Evolutionary conservation across 2,113 vertebrate species (phyloP).

Genomic region (Nannospalax galili): DNA sequence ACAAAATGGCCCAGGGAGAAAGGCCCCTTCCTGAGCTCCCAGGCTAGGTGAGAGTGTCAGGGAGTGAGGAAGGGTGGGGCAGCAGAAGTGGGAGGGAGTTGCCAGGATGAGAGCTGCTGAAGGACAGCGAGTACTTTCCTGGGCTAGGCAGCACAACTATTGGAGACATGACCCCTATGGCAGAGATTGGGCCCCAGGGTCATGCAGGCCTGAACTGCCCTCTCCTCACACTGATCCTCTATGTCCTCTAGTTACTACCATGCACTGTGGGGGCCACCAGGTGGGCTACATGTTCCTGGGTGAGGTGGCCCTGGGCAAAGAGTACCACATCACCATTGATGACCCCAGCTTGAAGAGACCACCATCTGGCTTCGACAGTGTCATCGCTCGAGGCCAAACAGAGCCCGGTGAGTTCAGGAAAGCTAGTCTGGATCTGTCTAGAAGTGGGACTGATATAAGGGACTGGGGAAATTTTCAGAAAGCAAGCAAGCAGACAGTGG

Average conservation of each 20-base stretch:
- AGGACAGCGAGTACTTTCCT: not conserved
- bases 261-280: conserved; percentile 77
- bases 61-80: not conserved
- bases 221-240: not conserved
- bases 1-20: not conserved
- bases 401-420: conserved; percentile 89
- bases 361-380: conserved; percentile 88
- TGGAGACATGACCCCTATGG: accelerated
- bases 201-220: not conserved
- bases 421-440: not conserved
- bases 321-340: conserved; percentile 86
- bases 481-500: not conserved
- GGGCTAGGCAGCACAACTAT: not conserved
- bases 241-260: conserved; percentile 77
- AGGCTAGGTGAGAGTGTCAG: not conserved
- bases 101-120: not conserved
- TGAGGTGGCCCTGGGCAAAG: conserved; percentile 93
- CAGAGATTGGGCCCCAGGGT: not conserved
- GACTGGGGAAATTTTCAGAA: not conserved
- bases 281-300: conserved; percentile 94
- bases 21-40: not conserved
- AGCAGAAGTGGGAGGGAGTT: no score
- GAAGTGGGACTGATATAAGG: not conserved
- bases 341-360: conserved; percentile 82
- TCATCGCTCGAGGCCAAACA: conserved; percentile 89